Base-by-base conservation (phyloP, 2,888 invertebrate genomes). In the Lasiommata megera region DNA sequence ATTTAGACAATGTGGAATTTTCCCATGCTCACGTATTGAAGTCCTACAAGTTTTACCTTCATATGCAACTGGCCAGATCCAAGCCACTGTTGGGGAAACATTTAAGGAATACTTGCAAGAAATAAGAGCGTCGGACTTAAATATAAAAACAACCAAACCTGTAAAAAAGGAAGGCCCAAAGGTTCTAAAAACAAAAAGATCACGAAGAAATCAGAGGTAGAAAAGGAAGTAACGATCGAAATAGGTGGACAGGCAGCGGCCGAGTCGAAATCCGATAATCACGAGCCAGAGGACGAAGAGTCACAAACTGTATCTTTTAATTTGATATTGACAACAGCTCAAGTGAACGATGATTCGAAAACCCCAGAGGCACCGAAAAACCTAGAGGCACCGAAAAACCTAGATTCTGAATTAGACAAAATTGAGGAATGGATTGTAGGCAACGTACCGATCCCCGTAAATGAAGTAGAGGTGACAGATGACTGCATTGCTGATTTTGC, bases 1-100 rank as follows among this genome's bases (percentile, higher is more conserved):
- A 46, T 66, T 64, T 51, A 57, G 58, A 56, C 60, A 59, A 58
- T 61, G 60, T 64, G 66, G 66, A 11, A 58, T 65, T 36, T 61
- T 48, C 50, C 61, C 62, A 55, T 54, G 40, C 43, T 59, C 60
- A 41, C 62, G 56, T 38, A 54, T 29, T 60, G 56, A 47, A 60
- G 60, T 62, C 36, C 51, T 62, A n/a, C n/a, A n/a, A 54, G 18
- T 28, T 14, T 56, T 62, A 62, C 62, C 62, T 60, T 50, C 54
- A 11, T 61, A 62, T 28, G 55, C 59, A 58, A 58, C 57, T 50
- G 56, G 54, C 51, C 54, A 60, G 28, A 40, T 48, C 9, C 48
- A 50, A 50, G 43, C 50, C 18, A 34, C 60, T 58, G 60, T 62
- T 55, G 64, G 60, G 44, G 64, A 64, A 12, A 61, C 60, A 18